Base-by-base conservation (phyloP, 2,797 vertebrate species). In the Anguilla marmorata region DNA sequence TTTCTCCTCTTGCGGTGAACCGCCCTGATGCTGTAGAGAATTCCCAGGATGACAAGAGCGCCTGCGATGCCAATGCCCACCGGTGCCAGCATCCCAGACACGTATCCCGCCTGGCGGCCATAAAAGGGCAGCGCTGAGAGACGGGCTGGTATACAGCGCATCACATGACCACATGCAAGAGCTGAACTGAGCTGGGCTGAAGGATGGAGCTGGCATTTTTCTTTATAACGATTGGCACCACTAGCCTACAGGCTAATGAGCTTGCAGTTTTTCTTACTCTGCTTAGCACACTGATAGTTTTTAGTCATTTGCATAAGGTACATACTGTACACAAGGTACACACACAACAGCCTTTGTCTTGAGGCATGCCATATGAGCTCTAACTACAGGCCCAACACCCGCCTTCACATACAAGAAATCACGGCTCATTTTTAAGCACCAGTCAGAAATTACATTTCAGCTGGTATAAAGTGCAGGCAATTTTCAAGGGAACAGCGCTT, bases 1-100 rank as follows among this genome's bases (percentile, higher is more conserved):
- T 97, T 97, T 93, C 97, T 97, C 94, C 98, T 96, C 84, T 97
- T 97, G 93, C 97, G 98, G 90, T 97, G 98, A 95, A 99, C 97
- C 84, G 97, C 95, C 93, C 98, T 96, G 88, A 99, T 96, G 95
- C 98, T 98, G 95, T 99, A 99, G 86, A 99, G 97, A 0, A 97
- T 97, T n/a, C 97, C 98, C 0, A 99, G 95, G 88, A 99, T 98
- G 30, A 99, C 96, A 90, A 99, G 96, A 89, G 98, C 99, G 85
- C 98, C 98, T 0, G 97, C 97, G 86, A 99, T 98, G 37, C 99
- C 98, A 0, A 99, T 98, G 60, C 97, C 98, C 7, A 99, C 97
- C 0, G 98, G 99, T 86, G 97, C 98, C 96, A 99, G 92, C 98
- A 99, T 99, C 48, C 98, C 98, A 0, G 98, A 99, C 95, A 99